Percentiles rank a stretch among this genome's conserved stretches.
Conservation (phyloP, 2,797 vertebrate genomes). For the Aeoliscus strigatus region DNA sequence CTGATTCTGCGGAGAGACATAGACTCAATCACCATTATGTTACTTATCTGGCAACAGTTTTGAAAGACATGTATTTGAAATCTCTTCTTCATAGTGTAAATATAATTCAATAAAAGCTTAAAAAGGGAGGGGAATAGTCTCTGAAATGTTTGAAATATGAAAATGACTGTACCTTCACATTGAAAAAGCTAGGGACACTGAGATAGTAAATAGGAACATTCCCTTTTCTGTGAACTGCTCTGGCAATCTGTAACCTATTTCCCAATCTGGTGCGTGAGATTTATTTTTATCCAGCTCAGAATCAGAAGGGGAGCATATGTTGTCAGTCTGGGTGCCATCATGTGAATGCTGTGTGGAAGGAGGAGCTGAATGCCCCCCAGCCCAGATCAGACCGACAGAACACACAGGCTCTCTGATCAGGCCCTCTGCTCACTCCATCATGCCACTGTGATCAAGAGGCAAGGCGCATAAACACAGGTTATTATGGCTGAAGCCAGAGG, state of each 20-base stretch:
- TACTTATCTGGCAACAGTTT: no score
- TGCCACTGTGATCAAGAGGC: constrained; percentile 30
- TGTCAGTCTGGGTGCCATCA: constrained; percentile 73
- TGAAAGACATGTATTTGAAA: no score
- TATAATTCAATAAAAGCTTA: constrained; percentile 3
- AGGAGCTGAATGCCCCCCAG: constrained; percentile 62
- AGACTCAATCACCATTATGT: no score
- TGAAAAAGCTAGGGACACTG: constrained; percentile 33
- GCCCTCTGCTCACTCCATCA: constrained; percentile 36
- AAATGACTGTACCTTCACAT: constrained; percentile 33
- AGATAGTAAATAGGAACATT: constrained; percentile 55
- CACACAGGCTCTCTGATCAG: constrained; percentile 46
- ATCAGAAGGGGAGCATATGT: constrained; percentile 76
- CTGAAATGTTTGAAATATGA: constrained; percentile 11
- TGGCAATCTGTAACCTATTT: constrained; percentile 77
- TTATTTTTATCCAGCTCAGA: constrained; percentile 76
- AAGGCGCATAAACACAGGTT: constrained; percentile 28
- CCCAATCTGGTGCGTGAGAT: constrained; percentile 77
- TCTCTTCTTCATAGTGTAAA: constrained; percentile 4
- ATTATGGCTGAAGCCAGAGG: constrained; percentile 19
- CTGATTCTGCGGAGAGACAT: no score
- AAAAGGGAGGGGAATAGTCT: not conserved
- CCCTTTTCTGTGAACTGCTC: constrained; percentile 49
- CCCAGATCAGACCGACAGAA: constrained; percentile 61
- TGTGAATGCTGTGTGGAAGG: constrained; percentile 61